These are phyloP conservation scores for Zoanthus sociatus DNA, from an alignment of 92 coral and sea anemone species.

Conservation along the genomic window DNA sequence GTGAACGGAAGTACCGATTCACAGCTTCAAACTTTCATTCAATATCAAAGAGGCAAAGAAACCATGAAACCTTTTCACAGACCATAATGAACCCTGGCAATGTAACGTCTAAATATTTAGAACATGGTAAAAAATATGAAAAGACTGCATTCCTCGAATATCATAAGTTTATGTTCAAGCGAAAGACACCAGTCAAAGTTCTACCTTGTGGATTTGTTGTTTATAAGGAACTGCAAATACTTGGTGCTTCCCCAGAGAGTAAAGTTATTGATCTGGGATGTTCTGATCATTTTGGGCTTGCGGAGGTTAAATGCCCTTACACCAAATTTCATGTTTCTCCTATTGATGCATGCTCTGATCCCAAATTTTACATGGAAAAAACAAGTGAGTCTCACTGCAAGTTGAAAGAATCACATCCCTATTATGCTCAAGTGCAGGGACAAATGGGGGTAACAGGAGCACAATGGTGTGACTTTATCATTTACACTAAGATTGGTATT, in stretches of 20 bases:
- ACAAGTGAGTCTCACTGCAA: slow-evolving; percentile 30
- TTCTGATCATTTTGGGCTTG: slow-evolving; percentile 56
- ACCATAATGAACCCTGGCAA: slow-evolving; percentile 40
- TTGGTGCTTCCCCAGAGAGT: slow-evolving; percentile 63
- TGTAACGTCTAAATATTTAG: slow-evolving; percentile 52
- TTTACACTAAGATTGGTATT: slow-evolving; percentile 54
- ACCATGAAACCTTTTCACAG: slow-evolving; percentile 55
- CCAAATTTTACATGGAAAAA: slow-evolving; percentile 57
- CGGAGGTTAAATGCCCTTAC: slow-evolving; percentile 65
- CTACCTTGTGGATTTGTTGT: slow-evolving; percentile 63
- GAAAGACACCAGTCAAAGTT: slow-evolving; percentile 61
- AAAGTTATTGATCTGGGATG: slow-evolving; percentile 61
- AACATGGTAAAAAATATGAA: slow-evolving; percentile 61
- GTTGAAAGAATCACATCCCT: slow-evolving; percentile 32
- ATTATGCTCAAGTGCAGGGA: slow-evolving; percentile 69
- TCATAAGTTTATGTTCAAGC: slow-evolving; percentile 63
- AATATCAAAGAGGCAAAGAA: slow-evolving; percentile 56
- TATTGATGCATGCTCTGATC: slow-evolving; percentile 61
- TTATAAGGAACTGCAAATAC: slow-evolving; percentile 46
- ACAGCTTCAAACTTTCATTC: slow-evolving; percentile 42
- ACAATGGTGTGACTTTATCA: slow-evolving; percentile 62
- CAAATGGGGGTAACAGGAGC: slow-evolving; percentile 66
- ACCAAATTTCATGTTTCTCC: slow-evolving; percentile 54
- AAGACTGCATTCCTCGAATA: slow-evolving; percentile 57
- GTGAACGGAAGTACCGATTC: slow-evolving; percentile 42